Evolutionary conservation across 2,797 vertebrate genomes (phyloP), one percentile per base, ranked within the genome.

Genomic region (Phylloscopus collybita): DNA sequence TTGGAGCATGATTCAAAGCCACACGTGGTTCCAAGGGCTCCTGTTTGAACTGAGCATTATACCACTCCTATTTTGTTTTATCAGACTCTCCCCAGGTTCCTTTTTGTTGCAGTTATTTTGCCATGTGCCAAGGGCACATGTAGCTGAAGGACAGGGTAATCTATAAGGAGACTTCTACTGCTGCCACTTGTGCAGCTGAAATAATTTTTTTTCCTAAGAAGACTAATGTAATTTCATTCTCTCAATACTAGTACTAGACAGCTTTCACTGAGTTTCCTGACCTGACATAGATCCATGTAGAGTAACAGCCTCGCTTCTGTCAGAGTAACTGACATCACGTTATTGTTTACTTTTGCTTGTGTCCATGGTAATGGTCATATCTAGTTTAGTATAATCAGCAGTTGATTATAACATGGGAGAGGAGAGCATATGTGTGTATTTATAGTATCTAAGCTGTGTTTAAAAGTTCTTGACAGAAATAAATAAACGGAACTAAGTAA

Each of bases 291-390:
- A 66, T 34, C 17, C 4, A 1, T 44, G 34, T 34, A 27, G 44
- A 69, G 10, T 34, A 66, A 59, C 44, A 51, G 25, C 25, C 29
- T 9, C 2, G 10, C 64, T 72, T 86, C 60, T 67, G 51, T 49
- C 42, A 54, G 38, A 62, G 38, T 45, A 29, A 80, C 42, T 81
- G 74, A 93, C 88, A 84, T 80, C 75, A 83, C 13, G 29, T 92
- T 96, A 80, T 88, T 94, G 86, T 91, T 96, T 94, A 91, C 84
- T 93, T 96, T 80, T 83, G 61, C 65, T 80, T 91, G 64, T 75
- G 44, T 92, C 92, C 72, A 80, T 21, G 7, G 69, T 83, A 91
- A 84, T 80, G 47, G 44, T 65, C 80, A 45, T 87, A 94, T 90
- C 88, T 71, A 84, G 65, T 97, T 95, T 40, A 86, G 86, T 94